Base-by-base conservation (phyloP, 2,113 vertebrate species). In the Dromas ardeola region DNA sequence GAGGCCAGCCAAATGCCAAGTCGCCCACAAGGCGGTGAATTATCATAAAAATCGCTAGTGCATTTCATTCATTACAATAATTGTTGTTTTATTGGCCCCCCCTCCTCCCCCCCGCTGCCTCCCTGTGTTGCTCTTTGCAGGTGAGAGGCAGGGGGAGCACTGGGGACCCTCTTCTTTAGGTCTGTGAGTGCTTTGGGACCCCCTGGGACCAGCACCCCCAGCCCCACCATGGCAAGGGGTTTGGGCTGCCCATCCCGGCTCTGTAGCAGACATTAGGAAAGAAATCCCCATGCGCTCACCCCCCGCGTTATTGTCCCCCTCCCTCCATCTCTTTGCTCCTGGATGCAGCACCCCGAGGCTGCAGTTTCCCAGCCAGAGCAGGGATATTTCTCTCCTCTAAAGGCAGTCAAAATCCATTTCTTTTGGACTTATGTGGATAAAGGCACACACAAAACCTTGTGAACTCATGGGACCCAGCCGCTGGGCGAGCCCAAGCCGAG, bases 171-270 rank as follows among this genome's bases (percentile, higher is more conserved):
- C 49, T 27, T 34, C 16, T 72, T 66, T 83, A 47, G 58, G 21
- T 49, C 40, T 72, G 58, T 8, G 11, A 34, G 17, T 1, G 0
- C 29, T 67, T 34, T 32, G 42, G 40, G 36, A 6, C 11, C 7
- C 25, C 14, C 12, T n/a, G 26, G 36, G 7, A 30, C 15, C 32
- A 6, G 13, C 26, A 27, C 7, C 29, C 56, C 16, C 25, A 71
- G 16, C 19, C 38, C 25, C 45, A 25, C 43, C 7, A 2, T 8
- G 62, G 25, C 15, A 11, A 9, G 6, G 15, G 56, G 25, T 43
- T 63, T 1, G 1, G 36, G 21, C 15, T 14, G 5, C 25, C 30
- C 42, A 3, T 0, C 0, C 27, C 1, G 0, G 5, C 56, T 53
- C 50, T 3, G 0, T 38, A 80, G 34, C 32, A 42, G 18, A 15